Evolutionary conservation across 1,140 invertebrate genomes (phyloP).

Genomic region (Araneus ventricosus): DNA sequence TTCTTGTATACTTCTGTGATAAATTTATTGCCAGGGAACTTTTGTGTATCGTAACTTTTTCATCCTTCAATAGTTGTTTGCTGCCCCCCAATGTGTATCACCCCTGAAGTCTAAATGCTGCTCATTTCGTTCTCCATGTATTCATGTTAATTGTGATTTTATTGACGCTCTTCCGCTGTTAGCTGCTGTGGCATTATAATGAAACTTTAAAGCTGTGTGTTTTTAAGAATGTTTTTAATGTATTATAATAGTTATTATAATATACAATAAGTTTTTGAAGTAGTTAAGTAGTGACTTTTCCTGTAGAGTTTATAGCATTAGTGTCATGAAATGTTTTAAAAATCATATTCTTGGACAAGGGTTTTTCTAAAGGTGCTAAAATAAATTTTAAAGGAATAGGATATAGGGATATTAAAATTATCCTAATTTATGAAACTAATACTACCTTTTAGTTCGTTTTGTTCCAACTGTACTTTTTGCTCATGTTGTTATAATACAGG

Average conservation of each 20-base stretch:
- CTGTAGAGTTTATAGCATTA: conserved; percentile 63
- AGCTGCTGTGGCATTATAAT: conserved; percentile 10
- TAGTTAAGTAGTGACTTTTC: conserved; percentile 1
- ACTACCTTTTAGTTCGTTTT: not conserved
- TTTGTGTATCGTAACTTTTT: not conserved
- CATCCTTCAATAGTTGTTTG: not conserved
- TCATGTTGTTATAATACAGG: not conserved
- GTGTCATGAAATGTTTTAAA: conserved; percentile 30
- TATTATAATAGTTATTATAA: conserved; percentile 41
- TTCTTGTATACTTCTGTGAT: conserved; percentile 23
- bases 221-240: conserved; percentile 57
- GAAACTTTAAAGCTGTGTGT: conserved; percentile 37
- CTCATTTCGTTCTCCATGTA: not conserved
- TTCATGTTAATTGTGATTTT: conserved; percentile 13
- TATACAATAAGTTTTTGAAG: conserved; percentile 39
- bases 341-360: conserved; percentile 47
- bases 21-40: not conserved
- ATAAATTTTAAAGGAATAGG: conserved; percentile 40
- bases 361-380: conserved; percentile 64
- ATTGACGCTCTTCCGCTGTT: conserved; percentile 15
- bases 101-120: not conserved
- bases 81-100: not conserved
- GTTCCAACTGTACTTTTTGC: not conserved
- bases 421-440: not conserved
- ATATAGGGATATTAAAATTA: conserved; percentile 9